These are phyloP conservation scores for Heliconius eleuchia DNA, from an alignment of 1,140 invertebrate species.

Conservation along the genomic window DNA sequence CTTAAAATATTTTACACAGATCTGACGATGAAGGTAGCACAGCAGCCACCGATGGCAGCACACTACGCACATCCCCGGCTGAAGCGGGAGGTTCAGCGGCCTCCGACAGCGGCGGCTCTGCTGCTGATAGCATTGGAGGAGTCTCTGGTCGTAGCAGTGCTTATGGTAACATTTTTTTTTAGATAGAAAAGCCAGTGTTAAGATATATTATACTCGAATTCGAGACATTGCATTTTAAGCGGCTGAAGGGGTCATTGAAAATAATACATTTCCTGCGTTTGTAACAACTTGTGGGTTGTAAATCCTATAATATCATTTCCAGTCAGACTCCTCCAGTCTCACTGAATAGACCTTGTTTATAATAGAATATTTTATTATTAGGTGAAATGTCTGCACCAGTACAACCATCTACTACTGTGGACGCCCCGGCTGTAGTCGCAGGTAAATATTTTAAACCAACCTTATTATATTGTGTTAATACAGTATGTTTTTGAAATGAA, in stretches of 20 bases:
- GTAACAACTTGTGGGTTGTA: too few species aligned
- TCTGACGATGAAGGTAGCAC: conserved; percentile 98
- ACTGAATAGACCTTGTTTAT: neutral
- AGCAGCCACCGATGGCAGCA: conserved; percentile 95
- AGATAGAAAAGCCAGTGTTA: too few species aligned
- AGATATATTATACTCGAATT: too few species aligned
- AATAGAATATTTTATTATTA: conserved; percentile 36
- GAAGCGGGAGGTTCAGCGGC: conserved; percentile 89
- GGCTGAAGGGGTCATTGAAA: too few species aligned
- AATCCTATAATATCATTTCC: too few species aligned
- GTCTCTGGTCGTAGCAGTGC: conserved; percentile 94
- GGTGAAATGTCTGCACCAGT: conserved; percentile 64
- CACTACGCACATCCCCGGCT: conserved; percentile 93
- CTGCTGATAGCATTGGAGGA: conserved; percentile 94
- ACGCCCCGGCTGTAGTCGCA: conserved; percentile 55
- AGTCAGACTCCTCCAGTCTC: too few species aligned
- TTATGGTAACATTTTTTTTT: conserved; percentile 84
- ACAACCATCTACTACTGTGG: conserved; percentile 50
- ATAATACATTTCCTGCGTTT: too few species aligned
- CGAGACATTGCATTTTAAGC: too few species aligned
- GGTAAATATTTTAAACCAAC: conserved; percentile 50
- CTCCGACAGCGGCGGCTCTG: conserved; percentile 94
- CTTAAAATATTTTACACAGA: conserved; percentile 69
- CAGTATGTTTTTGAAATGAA: too few species aligned
- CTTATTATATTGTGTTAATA: neutral